Evolutionary conservation across 2,888 invertebrate genomes (phyloP).

Genomic region (Drosophila buzzatii): DNA sequence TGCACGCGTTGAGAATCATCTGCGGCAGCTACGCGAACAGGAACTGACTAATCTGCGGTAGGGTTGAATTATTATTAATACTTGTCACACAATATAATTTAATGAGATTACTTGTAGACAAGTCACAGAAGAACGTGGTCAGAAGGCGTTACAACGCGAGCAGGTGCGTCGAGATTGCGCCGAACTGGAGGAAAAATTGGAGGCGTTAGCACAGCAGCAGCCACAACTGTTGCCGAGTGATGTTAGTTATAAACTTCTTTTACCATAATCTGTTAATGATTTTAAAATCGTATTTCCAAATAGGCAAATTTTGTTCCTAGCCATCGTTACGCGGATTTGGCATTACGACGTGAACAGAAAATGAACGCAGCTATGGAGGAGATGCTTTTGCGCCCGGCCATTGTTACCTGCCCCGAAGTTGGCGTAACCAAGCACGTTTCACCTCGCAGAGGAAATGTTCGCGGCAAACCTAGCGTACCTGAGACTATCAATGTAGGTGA

Average conservation of each 20-base stretch:
- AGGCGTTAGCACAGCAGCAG: constrained; percentile 84
- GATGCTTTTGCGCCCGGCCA: constrained; percentile 80
- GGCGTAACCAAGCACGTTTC: neutral
- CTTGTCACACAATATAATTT: neutral
- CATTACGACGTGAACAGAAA: constrained; percentile 85
- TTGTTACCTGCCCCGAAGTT: constrained; percentile 83
- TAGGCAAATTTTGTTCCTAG: constrained; percentile 85
- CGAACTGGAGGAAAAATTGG: constrained; percentile 86
- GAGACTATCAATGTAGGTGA: constrained; percentile 69
- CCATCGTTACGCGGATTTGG: constrained; percentile 85
- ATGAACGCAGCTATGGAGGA: constrained; percentile 87
- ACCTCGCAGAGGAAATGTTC: neutral
- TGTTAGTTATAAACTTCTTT: constrained; percentile 56
- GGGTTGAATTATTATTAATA: neutral
- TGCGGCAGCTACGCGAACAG: constrained; percentile 62
- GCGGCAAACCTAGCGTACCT: constrained; percentile 7
- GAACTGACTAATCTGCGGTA: constrained; percentile 74
- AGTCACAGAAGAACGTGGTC: constrained; percentile 84
- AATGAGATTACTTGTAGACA: constrained; percentile 60
- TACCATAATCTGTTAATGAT: neutral
- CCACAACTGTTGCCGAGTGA: constrained; percentile 71
- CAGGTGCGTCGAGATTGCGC: constrained; percentile 86
- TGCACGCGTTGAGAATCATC: constrained; percentile 73
- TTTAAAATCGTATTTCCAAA: neutral
- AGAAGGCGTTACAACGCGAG: constrained; percentile 86